Conservation (phyloP, 2,797 vertebrate species). For the Lemur catta region DNA sequence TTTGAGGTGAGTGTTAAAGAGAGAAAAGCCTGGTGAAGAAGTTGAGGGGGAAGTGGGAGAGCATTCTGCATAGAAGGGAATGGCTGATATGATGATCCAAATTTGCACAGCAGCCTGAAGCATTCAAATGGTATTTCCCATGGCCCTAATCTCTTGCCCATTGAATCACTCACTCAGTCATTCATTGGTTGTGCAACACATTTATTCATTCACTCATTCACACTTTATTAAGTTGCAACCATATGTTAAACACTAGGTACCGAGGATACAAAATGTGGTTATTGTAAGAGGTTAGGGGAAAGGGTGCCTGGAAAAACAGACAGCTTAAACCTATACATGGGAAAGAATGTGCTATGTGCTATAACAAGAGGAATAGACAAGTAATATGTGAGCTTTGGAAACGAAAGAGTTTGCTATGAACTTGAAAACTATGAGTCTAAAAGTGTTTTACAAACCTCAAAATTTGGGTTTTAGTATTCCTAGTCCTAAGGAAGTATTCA, state of each 20-base stretch:
- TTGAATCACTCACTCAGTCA: background rate
- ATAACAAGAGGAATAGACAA: background rate
- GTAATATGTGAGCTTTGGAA: background rate
- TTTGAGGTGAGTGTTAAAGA: background rate
- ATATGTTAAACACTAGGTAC: background rate
- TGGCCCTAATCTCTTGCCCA: background rate
- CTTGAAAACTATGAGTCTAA: background rate
- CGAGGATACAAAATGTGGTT: background rate
- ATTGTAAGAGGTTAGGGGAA: background rate
- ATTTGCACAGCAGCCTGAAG: background rate
- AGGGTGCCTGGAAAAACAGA: background rate
- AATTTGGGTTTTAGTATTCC: background rate
- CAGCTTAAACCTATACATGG: background rate
- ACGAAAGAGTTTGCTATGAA: background rate
- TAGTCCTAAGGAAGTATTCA: background rate
- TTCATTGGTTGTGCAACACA: background rate
- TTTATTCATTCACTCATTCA: background rate
- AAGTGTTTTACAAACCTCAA: background rate
- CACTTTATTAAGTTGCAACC: background rate
- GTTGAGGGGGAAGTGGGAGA: background rate
- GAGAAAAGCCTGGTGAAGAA: background rate
- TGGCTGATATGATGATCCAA: background rate
- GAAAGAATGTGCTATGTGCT: background rate
- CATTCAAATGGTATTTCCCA: background rate
- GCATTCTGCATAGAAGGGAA: background rate